Evolutionary conservation across 2,113 vertebrate species (phyloP).

Genomic region (Hipposideros armiger): DNA sequence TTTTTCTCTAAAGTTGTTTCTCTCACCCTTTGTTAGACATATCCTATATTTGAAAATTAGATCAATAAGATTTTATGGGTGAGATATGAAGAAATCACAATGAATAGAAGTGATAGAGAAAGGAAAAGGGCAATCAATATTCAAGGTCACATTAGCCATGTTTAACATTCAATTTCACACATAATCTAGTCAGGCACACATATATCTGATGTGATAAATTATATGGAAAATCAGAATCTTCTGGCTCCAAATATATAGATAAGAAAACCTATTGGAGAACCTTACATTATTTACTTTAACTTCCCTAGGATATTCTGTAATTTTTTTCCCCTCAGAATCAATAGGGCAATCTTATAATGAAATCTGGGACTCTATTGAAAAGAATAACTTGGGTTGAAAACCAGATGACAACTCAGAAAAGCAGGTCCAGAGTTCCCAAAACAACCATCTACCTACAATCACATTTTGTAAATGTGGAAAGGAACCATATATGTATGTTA

Average conservation of each 20-base stretch:
- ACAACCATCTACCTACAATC: neutral
- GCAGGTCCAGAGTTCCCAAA: neutral
- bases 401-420: neutral
- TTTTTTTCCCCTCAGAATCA: neutral
- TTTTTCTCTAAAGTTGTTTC: constrained; percentile 45
- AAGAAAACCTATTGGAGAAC: neutral
- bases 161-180: constrained; percentile 48
- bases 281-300: constrained; percentile 5
- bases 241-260: constrained; percentile 16
- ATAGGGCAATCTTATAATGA: constrained; percentile 14
- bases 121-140: neutral
- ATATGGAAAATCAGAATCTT: constrained; percentile 7
- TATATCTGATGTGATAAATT: neutral
- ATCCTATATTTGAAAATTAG: neutral
- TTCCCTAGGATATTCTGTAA: neutral
- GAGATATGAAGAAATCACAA: constrained; percentile 23
- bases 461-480: constrained; percentile 23
- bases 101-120: constrained; percentile 51
- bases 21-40: constrained; percentile 28
- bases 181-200: constrained; percentile 40
- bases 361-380: neutral
- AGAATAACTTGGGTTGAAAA: neutral
- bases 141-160: constrained; percentile 45
- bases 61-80: constrained; percentile 1
- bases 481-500: neutral